Conservation (phyloP, 2,888 invertebrate species). For the Spicauda simplicius region DNA sequence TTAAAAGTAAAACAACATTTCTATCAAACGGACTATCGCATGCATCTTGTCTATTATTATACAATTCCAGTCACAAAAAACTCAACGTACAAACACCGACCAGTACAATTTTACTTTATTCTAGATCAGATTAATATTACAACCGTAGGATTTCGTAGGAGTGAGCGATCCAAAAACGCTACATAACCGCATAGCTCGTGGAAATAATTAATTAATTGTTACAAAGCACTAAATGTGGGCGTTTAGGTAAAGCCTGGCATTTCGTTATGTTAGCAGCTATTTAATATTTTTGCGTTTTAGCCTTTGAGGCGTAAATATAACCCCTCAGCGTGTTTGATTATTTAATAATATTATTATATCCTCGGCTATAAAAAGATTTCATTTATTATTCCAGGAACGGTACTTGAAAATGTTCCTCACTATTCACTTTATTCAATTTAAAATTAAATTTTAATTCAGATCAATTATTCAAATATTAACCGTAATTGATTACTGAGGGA, state of each 20-base stretch:
- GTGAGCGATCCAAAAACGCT: constrained; percentile 13
- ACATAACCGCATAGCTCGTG: constrained; percentile 8
- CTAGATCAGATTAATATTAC: constrained; percentile 35
- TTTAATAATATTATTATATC: not conserved
- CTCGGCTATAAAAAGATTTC: too few relatives aligned
- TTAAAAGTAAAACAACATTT: too few relatives aligned
- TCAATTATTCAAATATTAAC: too few relatives aligned
- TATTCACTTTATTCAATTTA: too few relatives aligned
- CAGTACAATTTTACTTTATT: not conserved
- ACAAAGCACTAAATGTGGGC: constrained; percentile 17
- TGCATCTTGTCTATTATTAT: too few relatives aligned
- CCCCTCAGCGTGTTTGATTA: not conserved
- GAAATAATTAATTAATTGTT: constrained; percentile 12
- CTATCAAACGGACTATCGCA: too few relatives aligned
- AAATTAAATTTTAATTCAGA: too few relatives aligned
- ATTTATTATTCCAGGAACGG: too few relatives aligned
- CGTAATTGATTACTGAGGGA: too few relatives aligned
- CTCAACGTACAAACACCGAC: not conserved
- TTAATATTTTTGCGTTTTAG: constrained; percentile 9
- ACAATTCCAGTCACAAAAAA: too few relatives aligned
- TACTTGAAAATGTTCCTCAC: too few relatives aligned
- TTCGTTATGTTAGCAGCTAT: constrained; percentile 10
- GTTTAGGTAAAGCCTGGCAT: constrained; percentile 12
- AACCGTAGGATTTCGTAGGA: constrained; percentile 44
- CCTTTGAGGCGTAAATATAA: not conserved